These are phyloP conservation scores for Acronicta psi DNA, from an alignment of 2,888 invertebrate species.

Conservation along the genomic window DNA sequence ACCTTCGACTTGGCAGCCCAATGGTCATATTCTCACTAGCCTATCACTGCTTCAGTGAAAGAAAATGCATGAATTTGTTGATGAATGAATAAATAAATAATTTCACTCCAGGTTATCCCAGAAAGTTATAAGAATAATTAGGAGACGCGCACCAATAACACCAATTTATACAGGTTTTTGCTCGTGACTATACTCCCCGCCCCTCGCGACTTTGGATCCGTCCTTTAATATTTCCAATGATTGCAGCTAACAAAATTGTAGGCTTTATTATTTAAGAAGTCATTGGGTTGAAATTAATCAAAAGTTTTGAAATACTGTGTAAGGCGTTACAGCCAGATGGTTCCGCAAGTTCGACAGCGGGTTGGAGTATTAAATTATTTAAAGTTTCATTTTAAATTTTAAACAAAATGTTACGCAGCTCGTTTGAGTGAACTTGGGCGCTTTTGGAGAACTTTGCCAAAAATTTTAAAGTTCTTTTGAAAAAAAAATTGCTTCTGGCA, in stretches of 20 bases:
- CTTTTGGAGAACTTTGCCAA: background rate
- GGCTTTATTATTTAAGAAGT: conserved; percentile 28
- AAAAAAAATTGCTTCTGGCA: background rate
- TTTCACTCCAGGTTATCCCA: too few relatives aligned
- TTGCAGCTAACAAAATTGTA: conserved; percentile 24
- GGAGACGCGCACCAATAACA: too few relatives aligned
- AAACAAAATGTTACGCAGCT: conserved; percentile 21
- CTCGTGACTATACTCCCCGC: too few relatives aligned
- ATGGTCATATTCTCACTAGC: too few relatives aligned
- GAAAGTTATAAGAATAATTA: too few relatives aligned
- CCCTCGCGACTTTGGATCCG: too few relatives aligned
- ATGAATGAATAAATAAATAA: too few relatives aligned
- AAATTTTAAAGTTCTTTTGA: background rate
- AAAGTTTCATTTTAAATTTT: conserved; percentile 30
- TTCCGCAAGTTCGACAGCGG: conserved; percentile 28
- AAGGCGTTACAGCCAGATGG: conserved; percentile 44
- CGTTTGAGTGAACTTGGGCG: conserved; percentile 17
- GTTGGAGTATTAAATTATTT: conserved; percentile 43
- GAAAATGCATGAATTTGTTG: too few relatives aligned
- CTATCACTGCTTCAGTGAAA: too few relatives aligned
- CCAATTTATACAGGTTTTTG: too few relatives aligned
- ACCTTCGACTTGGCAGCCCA: too few relatives aligned
- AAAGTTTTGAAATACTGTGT: conserved; percentile 32
- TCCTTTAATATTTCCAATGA: conserved; percentile 45
- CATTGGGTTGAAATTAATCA: conserved; percentile 52